phyloP scores from a whole-genome alignment of 30 jellyfish, hydroid and myxozoan species.

The Chrysaora quinquecirrha region DNA sequence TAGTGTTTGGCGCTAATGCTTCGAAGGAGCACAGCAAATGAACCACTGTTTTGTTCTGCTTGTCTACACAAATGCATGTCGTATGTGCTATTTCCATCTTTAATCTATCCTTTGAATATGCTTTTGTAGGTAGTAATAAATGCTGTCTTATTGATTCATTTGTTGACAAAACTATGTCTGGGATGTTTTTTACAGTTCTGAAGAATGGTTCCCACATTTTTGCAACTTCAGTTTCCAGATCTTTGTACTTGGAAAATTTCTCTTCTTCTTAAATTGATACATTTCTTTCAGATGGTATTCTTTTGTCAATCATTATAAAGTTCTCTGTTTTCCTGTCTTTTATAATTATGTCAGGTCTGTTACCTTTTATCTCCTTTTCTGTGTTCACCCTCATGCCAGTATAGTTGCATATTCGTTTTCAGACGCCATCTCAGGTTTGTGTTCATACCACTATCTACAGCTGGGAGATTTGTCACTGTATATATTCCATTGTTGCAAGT shows the following conservation, averaged over 20 bases:
- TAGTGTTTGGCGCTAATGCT: no score
- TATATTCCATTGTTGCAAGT: not conserved
- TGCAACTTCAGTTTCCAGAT: conserved; percentile 21
- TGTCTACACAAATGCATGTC: no score
- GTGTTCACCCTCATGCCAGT: conserved; percentile 23
- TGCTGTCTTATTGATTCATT: no score
- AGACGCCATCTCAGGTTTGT: not conserved
- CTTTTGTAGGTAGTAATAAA: no score
- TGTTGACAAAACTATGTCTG: no score
- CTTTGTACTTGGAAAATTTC: not conserved
- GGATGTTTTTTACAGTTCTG: no score
- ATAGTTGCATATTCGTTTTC: not conserved
- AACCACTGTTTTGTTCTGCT: no score
- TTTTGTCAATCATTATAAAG: not conserved
- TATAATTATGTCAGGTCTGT: conserved; percentile 22
- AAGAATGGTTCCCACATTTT: no score
- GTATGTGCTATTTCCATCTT: no score
- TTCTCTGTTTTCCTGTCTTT: conserved; percentile 1
- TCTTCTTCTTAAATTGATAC: not conserved
- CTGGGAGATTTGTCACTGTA: not conserved
- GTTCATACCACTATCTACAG: not conserved
- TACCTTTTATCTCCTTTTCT: conserved; percentile 20
- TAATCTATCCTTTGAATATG: no score
- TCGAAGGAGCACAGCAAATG: no score
- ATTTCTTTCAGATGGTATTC: conserved; percentile 1